Percentiles rank a stretch among this genome's conserved stretches.
Evolutionary conservation across 2,113 vertebrate genomes (phyloP).

Genomic region (Oreochromis tanganicae): DNA sequence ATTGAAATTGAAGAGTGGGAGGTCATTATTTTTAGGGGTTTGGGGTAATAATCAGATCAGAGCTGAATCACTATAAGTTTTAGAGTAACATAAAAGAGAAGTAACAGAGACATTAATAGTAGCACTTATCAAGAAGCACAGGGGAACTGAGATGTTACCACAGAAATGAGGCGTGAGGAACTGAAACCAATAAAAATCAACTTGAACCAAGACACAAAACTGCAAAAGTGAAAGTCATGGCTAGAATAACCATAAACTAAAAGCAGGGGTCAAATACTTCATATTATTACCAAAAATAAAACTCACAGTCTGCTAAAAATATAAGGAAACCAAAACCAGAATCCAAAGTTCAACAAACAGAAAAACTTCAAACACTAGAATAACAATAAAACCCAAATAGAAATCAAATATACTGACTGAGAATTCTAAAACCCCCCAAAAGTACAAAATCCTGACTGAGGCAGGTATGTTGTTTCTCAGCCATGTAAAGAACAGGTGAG

Average conservation of each 20-base stretch:
- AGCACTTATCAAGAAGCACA: rapidly evolving
- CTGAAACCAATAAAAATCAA: neutral
- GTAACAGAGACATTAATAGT: neutral
- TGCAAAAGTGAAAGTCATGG: neutral
- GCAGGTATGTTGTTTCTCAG: neutral
- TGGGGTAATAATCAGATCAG: neutral
- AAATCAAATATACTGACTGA: neutral
- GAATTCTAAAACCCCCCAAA: neutral
- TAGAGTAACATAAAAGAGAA: neutral
- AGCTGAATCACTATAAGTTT: rapidly evolving
- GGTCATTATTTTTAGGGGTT: neutral
- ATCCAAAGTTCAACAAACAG: neutral
- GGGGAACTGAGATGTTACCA: rapidly evolving
- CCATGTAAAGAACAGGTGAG: neutral
- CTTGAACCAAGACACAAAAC: neutral
- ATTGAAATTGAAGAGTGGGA: neutral
- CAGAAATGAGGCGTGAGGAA: neutral
- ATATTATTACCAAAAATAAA: neutral
- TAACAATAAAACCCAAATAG: neutral
- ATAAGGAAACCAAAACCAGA: neutral
- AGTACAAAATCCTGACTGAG: neutral
- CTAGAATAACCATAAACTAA: neutral
- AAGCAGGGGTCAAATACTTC: neutral
- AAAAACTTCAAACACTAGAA: neutral
- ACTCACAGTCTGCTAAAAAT: neutral